Conservation (phyloP, 2,113 vertebrate genomes). For the Columba livia region DNA sequence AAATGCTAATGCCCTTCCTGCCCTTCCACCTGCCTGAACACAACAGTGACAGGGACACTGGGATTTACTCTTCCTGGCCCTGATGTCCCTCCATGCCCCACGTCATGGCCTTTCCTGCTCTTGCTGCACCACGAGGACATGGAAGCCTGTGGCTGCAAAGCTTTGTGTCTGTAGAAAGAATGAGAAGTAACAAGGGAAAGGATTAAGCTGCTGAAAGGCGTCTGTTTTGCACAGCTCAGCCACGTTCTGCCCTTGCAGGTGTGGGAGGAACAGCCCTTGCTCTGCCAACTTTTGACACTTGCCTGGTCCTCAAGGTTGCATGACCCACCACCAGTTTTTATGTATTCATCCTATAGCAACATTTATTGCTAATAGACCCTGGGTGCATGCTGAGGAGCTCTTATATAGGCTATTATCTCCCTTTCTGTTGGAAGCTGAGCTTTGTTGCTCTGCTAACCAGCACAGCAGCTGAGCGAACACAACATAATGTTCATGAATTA, state of each 20-base stretch:
- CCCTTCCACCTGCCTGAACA: not conserved
- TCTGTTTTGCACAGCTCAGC: not conserved
- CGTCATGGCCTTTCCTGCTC: not conserved
- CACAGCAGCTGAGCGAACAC: not conserved
- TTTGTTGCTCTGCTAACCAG: not conserved
- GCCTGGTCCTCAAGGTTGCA: accelerated
- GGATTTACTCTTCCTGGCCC: not conserved
- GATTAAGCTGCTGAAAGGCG: not conserved
- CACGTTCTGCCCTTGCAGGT: not conserved
- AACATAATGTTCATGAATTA: slow-evolving; percentile 28
- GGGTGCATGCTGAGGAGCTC: not conserved
- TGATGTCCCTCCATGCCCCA: not conserved
- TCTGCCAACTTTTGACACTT: not conserved
- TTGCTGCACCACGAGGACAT: accelerated
- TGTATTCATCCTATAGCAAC: not conserved
- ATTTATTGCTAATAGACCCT: not conserved
- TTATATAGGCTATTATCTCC: not conserved
- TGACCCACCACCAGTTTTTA: not conserved
- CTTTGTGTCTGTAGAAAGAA: not conserved
- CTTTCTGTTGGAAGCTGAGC: not conserved
- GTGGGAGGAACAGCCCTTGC: not conserved
- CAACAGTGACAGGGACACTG: accelerated
- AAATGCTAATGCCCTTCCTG: not conserved
- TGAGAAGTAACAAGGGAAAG: not conserved
- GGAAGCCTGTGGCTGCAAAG: not conserved